Evolutionary conservation across 1,140 invertebrate genomes (phyloP), one percentile per base, ranked within the genome.

Genomic region (Drosophila pseudoobscura): DNA sequence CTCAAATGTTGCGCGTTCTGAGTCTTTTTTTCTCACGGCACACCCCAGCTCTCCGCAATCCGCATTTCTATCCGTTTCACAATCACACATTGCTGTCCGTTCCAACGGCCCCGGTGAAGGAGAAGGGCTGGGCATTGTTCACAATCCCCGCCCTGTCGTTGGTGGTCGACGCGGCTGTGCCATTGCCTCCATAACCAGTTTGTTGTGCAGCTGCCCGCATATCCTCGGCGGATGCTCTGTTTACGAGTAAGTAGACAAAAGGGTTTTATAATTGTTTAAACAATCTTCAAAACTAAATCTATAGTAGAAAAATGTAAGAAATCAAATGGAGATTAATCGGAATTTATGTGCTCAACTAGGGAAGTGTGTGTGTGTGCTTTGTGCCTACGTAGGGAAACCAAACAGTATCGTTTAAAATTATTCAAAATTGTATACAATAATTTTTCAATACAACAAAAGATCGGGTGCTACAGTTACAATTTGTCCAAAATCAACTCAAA

Each of bases 41-140:
- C 83, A 83, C 54, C 75, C 45, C 65, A 13, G 35, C 35, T 13
- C 11, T 5, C 11, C 35, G 11, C 35, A 13, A 39, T 39, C 70
- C 66, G 35, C 47, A 26, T 51, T 72, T 26, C 62, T 29, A 26
- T 41, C 13, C 29, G 20, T 24, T 39, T 39, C 15, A 31, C 49
- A 68, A 90, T 94, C 93, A 95, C 91, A 95, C 93, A 92, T 94
- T 94, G 82, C 94, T 94, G 79, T 94, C 93, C 39, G 90, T 90
- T 60, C 89, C 91, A 47, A 95, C 95, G 78, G 93, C 93, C 74
- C 93, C 94, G 63, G 95, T 94, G 75, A 96, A 94, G 91, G 94
- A 94, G 90, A 95, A 94, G 46, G 95, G 95, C 92, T 96, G 94
- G 88, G 95, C 95, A 93, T 96, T 96, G 89, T 94, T 93, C 78